Percentiles rank a stretch among this genome's conserved stretches.
Evolutionary conservation across 1,140 invertebrate species (phyloP).

Genomic region (Anoplolepis gracilipes): DNA sequence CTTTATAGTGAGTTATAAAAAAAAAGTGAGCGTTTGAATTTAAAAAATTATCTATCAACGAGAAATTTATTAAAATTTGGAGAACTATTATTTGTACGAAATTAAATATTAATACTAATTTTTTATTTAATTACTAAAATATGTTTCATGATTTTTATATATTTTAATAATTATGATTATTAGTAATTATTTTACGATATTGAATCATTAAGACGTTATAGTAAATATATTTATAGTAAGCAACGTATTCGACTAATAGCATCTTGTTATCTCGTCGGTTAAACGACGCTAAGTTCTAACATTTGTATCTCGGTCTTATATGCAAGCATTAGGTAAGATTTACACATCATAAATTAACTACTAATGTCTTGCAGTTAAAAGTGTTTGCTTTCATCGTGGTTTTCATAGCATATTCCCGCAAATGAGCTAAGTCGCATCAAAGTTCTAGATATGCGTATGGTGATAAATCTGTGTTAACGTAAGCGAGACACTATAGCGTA

Average conservation of each 20-base stretch:
- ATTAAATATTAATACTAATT: not conserved
- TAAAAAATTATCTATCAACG: not conserved
- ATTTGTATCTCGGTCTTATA: constrained; percentile 23
- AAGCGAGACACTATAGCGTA: constrained; percentile 24
- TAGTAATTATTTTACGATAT: not conserved
- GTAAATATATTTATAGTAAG: not conserved
- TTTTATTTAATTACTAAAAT: not conserved
- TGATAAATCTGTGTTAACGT: constrained; percentile 35
- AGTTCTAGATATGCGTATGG: constrained; percentile 19
- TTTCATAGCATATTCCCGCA: constrained; percentile 27
- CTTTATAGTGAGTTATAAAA: not conserved
- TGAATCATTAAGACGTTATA: not conserved
- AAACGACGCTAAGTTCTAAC: constrained; percentile 5
- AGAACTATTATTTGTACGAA: not conserved
- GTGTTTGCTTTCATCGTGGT: constrained; percentile 46
- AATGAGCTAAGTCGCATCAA: constrained; percentile 9
- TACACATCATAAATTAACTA: constrained; percentile 42
- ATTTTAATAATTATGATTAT: not conserved
- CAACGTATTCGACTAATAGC: constrained; percentile 2
- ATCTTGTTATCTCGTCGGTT: not conserved
- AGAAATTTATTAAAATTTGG: not conserved
- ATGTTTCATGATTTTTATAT: not conserved
- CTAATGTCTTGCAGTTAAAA: constrained; percentile 19
- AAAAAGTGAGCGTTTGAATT: not conserved
- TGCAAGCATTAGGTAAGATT: not conserved